A percentile compares a stretch with the other conserved stretches of the same genome.
Conservation (phyloP, 2,888 invertebrate species). For the Spisula solida region DNA sequence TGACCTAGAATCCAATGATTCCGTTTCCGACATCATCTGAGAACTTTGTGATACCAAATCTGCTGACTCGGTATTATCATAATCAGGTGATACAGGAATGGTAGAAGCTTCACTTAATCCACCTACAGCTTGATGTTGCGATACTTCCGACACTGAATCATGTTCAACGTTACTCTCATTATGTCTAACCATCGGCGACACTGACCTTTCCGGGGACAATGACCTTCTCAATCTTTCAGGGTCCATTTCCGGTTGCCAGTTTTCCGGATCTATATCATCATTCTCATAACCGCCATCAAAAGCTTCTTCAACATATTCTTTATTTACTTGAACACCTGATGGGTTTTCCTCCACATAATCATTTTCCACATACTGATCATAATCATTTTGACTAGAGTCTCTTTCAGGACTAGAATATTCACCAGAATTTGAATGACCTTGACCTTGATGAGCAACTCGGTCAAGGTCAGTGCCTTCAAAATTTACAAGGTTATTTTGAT, state of each 20-base stretch:
- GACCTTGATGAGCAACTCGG: constrained; percentile 24
- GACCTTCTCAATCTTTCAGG: constrained; percentile 63
- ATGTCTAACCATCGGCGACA: constrained; percentile 54
- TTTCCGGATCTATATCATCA: constrained; percentile 60
- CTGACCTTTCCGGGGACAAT: constrained; percentile 66
- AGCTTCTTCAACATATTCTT: constrained; percentile 29
- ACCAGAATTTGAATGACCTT: constrained; percentile 36
- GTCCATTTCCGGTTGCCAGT: constrained; percentile 65
- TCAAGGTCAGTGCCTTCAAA: constrained; percentile 36
- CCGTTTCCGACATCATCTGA: constrained; percentile 43
- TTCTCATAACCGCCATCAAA: constrained; percentile 45
- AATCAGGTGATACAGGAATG: constrained; percentile 58
- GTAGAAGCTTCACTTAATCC: constrained; percentile 31
- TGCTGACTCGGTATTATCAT: background rate
- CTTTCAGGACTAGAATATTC: constrained; percentile 37
- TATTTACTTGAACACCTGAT: constrained; percentile 9
- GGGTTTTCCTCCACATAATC: constrained; percentile 38
- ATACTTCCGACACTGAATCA: constrained; percentile 51
- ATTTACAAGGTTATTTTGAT: constrained; percentile 51
- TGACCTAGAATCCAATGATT: constrained; percentile 43
- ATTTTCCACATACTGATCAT: constrained; percentile 52
- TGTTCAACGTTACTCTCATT: constrained; percentile 32
- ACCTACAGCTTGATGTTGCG: constrained; percentile 12
- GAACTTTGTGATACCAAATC: constrained; percentile 46
- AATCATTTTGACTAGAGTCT: constrained; percentile 49